These are phyloP conservation scores for Volucella zonaria DNA, from an alignment of 2,888 invertebrate genomes.

Conservation along the genomic window DNA sequence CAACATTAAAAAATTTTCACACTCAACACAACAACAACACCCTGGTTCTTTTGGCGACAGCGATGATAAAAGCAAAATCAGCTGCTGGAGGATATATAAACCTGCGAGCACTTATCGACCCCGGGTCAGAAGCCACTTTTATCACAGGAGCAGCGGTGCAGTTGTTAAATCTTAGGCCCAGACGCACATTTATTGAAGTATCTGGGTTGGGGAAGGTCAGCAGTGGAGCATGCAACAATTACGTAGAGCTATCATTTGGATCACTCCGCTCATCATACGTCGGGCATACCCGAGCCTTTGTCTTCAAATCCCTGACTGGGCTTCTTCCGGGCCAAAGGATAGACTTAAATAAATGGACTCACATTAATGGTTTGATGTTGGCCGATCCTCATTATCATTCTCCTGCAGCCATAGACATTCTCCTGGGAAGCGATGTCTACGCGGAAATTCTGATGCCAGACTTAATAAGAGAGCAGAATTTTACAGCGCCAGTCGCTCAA, in stretches of 20 bases:
- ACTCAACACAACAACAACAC: no score
- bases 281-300: background rate
- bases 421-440: background rate
- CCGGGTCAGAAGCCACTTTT: slow-evolving; percentile 1
- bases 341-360: background rate
- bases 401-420: background rate
- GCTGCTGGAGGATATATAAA: background rate
- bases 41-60: no score
- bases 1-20: no score
- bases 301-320: background rate
- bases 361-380: background rate
- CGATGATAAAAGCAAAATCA: no score
- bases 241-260: background rate
- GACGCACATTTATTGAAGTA: no score
- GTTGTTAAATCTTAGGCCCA: background rate
- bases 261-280: background rate
- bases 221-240: no score
- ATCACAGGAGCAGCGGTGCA: background rate
- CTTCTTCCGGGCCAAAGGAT: no score
- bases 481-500: no score
- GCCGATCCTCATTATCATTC: background rate
- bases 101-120: slow-evolving; percentile 3
- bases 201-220: no score
- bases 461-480: no score
- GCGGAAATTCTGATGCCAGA: no score